These are phyloP conservation scores for Alosa sapidissima DNA, from an alignment of 2,797 vertebrate genomes.

Conservation along the genomic window DNA sequence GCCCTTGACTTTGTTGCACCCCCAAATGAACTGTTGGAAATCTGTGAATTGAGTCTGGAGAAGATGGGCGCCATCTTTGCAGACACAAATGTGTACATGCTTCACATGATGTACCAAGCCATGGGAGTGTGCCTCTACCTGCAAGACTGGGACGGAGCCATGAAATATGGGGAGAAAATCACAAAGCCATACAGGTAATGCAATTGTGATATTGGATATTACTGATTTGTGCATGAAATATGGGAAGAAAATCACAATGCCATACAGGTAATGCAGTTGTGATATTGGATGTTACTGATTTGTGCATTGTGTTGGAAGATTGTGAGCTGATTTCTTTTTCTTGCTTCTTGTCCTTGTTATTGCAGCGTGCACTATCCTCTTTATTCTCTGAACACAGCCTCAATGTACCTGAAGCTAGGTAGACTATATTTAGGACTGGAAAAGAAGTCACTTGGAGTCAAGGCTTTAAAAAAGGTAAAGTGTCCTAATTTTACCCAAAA, in stretches of 20 bases:
- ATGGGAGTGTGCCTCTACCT: constrained; percentile 98
- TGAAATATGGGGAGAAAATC: constrained; percentile 93
- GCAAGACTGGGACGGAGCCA: constrained; percentile 96
- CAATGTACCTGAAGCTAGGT: constrained; percentile 96
- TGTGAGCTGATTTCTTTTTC: neutral
- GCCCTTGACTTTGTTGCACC: constrained; percentile 85
- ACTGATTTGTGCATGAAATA: constrained; percentile 72
- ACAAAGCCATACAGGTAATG: constrained; percentile 91
- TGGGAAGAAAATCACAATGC: constrained; percentile 91
- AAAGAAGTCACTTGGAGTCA: constrained; percentile 82
- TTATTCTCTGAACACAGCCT: constrained; percentile 96
- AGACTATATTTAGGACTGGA: constrained; percentile 89
- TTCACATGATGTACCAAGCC: constrained; percentile 99
- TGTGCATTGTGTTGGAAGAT: neutral
- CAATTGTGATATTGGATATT: neutral
- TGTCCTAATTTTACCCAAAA: neutral
- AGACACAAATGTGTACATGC: constrained; percentile 94
- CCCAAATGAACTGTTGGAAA: constrained; percentile 92
- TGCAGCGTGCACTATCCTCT: constrained; percentile 90
- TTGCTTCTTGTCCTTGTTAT: constrained; percentile 34
- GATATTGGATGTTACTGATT: neutral
- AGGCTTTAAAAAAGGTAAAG: constrained; percentile 87
- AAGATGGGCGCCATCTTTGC: constrained; percentile 93
- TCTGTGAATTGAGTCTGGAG: constrained; percentile 93
- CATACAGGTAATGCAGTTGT: constrained; percentile 82